Base-by-base conservation (phyloP, 2,888 invertebrate genomes). In the Ernsta delagoae region DNA sequence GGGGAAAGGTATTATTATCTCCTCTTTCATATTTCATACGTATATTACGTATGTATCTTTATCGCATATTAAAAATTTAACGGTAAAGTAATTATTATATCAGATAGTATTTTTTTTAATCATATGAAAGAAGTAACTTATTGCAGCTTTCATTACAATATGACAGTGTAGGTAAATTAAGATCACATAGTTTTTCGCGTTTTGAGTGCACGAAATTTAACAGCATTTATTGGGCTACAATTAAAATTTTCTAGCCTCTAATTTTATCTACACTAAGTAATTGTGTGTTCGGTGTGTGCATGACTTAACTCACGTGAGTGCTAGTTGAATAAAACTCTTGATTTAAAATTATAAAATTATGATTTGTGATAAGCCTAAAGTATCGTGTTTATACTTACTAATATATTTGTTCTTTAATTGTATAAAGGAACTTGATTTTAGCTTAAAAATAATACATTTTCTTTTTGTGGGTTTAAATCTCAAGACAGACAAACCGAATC, bases 211-310 rank as follows among this genome's bases (percentile, higher is more conserved):
- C 16, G 50, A 53, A 53, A 24, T 53, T 53, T 53, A 50, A 50
- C 50, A 3, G 50, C 50, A 50, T 50, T 16, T 16, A 50, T 4
- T 50, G 12, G 12, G 48, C 16, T 8, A 53, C 24, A 7, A 24
- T 53, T 24, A 53, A 24, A 50, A 24, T 48, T 12, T 12, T 48
- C 48, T 48, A 16, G 12, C 7, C 16, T 53, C 16, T 53, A 24
- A 8, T 24, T 53, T 16, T 53, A 53, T 53, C 8, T 53, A 53
- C 24, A 53, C 24, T 53, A 56, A 56, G 34, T 34, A 5, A 60
- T 61, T 43, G 39, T 61, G 67, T 72, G 69, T 71, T 56, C 9
- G 62, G 71, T 76, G 74, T 78, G 71, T 78, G 80, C 81, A 81
- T 80, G 81, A 70, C 71, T 59, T 67, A 62, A 59, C 39, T 65